Evolutionary conservation across 1,140 invertebrate species (phyloP), one percentile per base, ranked within the genome.

Genomic region (Pseudomyrmex pallidus): DNA sequence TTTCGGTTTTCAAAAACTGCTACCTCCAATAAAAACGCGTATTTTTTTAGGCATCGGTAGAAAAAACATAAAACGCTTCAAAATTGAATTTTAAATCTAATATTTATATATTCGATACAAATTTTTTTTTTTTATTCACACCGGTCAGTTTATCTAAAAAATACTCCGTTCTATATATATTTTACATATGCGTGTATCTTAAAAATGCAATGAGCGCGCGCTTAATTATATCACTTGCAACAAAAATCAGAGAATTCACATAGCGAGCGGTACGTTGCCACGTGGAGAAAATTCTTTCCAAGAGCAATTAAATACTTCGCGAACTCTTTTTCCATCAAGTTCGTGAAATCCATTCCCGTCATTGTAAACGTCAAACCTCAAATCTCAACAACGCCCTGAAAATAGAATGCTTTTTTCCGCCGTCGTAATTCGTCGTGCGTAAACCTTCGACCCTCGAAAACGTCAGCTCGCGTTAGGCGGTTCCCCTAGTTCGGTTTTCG

Each of bases 31-130:
- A 80, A 80, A 80, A 80, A 72, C 72, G 76, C 66, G 57, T 61
- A 72, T 80, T 70, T 78, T 77, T 80, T 72, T 35, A 64, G 44
- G 59, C 54, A 80, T 59, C 20, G 20, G 15, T 3, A 44, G 59
- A 67, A 70, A 80, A 80, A 80, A 78, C 17, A 59, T 57, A 78
- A 80, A 80, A 80, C 25, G 10, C 15, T 35, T 4, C 44, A 59
- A 70, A 78, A 80, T 80, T 54, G 66, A 80, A 70, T 80, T 72
- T 80, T 48, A 20, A 72, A 80, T 80, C 50, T 72, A 70, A 59
- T 59, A 80, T 80, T 80, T 66, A 80, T 80, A 59, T 72, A 80
- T 72, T 80, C 76, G 46, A 12, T 25, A 68, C 44, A 44, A 7
- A 25, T 17, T 77, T 17, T 59, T 80, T 17, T 59, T 80, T 80